These are phyloP conservation scores for Drosophila equinoxialis DNA, from an alignment of 1,140 invertebrate genomes.

Conservation along the genomic window DNA sequence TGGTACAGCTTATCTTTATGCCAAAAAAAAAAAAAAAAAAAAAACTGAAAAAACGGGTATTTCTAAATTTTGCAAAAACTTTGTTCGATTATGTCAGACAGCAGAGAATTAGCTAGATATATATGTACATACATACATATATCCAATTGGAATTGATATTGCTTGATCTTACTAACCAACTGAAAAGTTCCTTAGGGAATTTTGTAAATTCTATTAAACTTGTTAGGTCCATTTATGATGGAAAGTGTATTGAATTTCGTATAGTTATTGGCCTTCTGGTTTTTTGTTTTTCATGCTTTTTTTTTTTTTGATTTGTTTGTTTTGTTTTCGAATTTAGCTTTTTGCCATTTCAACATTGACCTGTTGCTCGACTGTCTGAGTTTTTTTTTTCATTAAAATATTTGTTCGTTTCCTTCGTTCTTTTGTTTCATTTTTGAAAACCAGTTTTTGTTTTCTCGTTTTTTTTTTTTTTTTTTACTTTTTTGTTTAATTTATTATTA, in stretches of 20 bases:
- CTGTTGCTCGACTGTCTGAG: slow-evolving; percentile 26
- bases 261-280: neutral
- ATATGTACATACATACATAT: no score
- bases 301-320: neutral
- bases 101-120: no score
- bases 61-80: neutral
- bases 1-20: no score
- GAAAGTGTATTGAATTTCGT: neutral
- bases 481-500: slow-evolving; percentile 9
- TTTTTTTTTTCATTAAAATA: neutral
- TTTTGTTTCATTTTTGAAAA: slow-evolving; percentile 9
- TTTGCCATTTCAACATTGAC: slow-evolving; percentile 34
- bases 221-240: no score
- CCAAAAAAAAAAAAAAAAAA: no score
- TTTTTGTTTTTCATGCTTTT: neutral
- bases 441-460: slow-evolving; percentile 1
- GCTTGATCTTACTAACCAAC: no score
- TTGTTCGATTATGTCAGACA: no score
- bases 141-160: no score
- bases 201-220: no score
- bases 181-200: no score
- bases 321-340: neutral
- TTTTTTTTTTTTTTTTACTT: neutral
- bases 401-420: neutral
- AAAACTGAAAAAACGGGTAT: neutral